Base-by-base conservation (phyloP, 2,888 invertebrate genomes). In the Invenusta paracnida region DNA sequence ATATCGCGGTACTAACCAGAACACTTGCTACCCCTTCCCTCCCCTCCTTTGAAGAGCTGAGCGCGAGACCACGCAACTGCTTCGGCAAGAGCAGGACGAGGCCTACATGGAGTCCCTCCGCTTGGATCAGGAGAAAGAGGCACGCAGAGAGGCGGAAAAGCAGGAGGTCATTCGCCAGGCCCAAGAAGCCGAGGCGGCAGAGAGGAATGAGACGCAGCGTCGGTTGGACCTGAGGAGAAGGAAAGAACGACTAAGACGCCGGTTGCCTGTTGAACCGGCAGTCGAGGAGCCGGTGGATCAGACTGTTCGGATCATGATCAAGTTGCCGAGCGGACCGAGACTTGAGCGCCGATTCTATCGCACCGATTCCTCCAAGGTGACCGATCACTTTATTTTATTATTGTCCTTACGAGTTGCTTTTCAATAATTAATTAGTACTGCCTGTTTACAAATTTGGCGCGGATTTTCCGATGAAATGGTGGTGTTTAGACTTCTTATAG, bases 101-200 rank as follows among this genome's bases (percentile, higher is more conserved):
- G 85, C 73, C 79, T 85, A 85, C 28, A 28, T 27, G 5, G 85
- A 85, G 31, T 85, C 85, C n/a, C 28, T 85, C 11, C 81, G 85
- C 25, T 17, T 25, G 30, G 85, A 85, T 30, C 81, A 79, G 23
- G 85, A 85, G 81, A 85, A 85, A 81, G 85, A 85, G 31, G 30
- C 28, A 2, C 23, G 79, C 27, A 79, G 30, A 29, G 85, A 85
- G 23, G 29, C 25, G 25, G 85, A 85, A 81, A 0, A 29, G 28
- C 11, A 17, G 67, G 28, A 27, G 1, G 84, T 1, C 11, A 48
- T 25, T 1, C 84, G 28, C 29, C 1, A 29, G 27, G 67, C 23
- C 28, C 1, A 84, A 23, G 84, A 84, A 84, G 84, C 30, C 2
- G 67, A 84, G 29, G 48, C 28, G 1, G 23, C 0, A 27, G 67